phyloP scores from a whole-genome alignment of 53 echinoderm and acorn worm species.

The Antedon mediterranea region DNA sequence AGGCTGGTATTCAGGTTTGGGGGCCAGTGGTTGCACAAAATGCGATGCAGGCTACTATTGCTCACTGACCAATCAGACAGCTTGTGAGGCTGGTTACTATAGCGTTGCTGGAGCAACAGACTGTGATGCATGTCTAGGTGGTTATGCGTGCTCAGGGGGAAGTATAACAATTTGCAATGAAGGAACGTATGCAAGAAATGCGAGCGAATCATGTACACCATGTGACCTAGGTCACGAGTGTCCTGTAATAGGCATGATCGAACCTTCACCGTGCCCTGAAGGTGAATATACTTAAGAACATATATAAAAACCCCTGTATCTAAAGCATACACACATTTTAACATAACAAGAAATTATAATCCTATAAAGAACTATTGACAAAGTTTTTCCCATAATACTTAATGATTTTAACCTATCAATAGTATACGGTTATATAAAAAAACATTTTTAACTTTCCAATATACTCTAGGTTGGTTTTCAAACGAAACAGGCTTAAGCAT shows the following conservation, averaged over 20 bases:
- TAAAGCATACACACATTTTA: no score
- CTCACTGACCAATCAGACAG: slow-evolving; percentile 22
- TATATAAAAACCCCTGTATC: no score
- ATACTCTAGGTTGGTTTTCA: slow-evolving; percentile 1
- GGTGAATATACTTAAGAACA: background rate
- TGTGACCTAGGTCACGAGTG: background rate
- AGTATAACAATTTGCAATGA: background rate
- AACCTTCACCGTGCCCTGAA: background rate
- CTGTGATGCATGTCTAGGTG: slow-evolving; percentile 54
- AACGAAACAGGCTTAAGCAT: background rate
- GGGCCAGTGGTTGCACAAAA: slow-evolving; percentile 15
- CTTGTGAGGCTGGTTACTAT: slow-evolving; percentile 55
- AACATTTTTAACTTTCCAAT: background rate
- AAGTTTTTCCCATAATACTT: no score
- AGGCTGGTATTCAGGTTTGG: slow-evolving; percentile 33
- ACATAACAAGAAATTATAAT: no score
- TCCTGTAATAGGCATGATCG: background rate
- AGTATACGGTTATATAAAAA: no score
- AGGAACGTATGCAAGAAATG: background rate
- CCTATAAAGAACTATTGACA: no score
- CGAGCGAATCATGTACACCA: background rate
- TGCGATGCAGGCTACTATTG: slow-evolving; percentile 62
- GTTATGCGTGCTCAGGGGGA: slow-evolving; percentile 31
- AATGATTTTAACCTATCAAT: no score
- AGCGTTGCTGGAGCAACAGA: slow-evolving; percentile 38